phyloP scores from a whole-genome alignment of 2,797 vertebrate genomes.

The Vespertilio murinus region DNA sequence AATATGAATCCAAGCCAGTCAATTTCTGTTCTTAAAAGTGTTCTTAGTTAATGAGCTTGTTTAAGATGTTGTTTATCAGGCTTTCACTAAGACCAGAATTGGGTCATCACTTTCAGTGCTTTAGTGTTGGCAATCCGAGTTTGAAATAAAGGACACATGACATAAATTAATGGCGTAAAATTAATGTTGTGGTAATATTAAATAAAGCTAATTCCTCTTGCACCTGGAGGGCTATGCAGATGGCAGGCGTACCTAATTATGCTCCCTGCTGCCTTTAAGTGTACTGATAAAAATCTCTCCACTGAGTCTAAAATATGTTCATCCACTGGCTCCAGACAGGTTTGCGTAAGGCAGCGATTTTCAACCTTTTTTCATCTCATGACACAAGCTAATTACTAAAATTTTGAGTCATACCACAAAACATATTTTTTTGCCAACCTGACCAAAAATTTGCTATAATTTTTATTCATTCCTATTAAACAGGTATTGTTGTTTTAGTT shows the following conservation, averaged over 20 bases:
- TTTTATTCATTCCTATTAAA: not conserved
- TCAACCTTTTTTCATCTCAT: not conserved
- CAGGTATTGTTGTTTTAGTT: not conserved
- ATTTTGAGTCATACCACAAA: not conserved
- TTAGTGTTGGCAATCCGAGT: not conserved
- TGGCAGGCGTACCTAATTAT: conserved; percentile 64
- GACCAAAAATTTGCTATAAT: not conserved
- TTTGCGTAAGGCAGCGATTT: not conserved
- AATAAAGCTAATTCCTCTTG: conserved; percentile 55
- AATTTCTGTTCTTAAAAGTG: not conserved
- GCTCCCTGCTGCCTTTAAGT: conserved; percentile 60
- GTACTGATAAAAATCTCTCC: conserved; percentile 57
- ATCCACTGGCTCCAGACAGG: conserved; percentile 28
- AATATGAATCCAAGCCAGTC: not conserved
- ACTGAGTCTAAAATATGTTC: conserved; percentile 54
- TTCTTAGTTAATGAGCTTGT: not conserved
- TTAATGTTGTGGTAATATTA: conserved; percentile 64
- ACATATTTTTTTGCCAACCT: not conserved
- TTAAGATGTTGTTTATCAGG: conserved; percentile 25
- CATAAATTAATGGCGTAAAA: conserved; percentile 55
- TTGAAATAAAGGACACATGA: conserved; percentile 66
- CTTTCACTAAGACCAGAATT: not conserved
- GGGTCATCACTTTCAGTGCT: not conserved
- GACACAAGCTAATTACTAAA: not conserved
- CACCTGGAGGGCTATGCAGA: conserved; percentile 65